Percentiles rank a stretch among this genome's conserved stretches.
Evolutionary conservation across 1,140 invertebrate species (phyloP).

Genomic region (Dinothrombium tinctorium): DNA sequence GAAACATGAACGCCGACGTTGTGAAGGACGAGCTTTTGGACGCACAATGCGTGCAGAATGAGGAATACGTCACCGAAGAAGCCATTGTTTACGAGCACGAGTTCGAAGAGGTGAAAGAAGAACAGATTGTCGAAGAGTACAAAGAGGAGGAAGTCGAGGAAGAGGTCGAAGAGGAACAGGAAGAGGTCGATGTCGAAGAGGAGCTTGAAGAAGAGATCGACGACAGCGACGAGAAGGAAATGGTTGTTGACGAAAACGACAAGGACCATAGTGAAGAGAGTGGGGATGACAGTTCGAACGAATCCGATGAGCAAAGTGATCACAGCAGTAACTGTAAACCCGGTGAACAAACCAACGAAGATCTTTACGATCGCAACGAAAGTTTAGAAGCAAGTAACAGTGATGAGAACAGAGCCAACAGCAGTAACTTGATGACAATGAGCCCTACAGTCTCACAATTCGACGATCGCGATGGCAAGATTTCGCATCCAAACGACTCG

Average conservation of each 20-base stretch:
- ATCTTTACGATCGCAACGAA: too few relatives aligned
- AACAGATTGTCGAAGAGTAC: not conserved
- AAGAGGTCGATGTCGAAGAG: not conserved
- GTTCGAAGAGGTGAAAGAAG: not conserved
- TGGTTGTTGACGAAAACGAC: not conserved
- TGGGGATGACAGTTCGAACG: not conserved
- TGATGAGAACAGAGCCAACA: too few relatives aligned
- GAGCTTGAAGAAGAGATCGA: not conserved
- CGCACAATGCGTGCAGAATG: too few relatives aligned
- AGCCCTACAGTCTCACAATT: too few relatives aligned
- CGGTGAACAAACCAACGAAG: too few relatives aligned
- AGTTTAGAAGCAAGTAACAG: too few relatives aligned
- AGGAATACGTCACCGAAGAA: not conserved
- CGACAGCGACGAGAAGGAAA: not conserved
- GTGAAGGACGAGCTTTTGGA: too few relatives aligned
- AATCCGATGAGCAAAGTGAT: not conserved
- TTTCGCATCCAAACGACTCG: too few relatives aligned
- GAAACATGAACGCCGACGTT: too few relatives aligned
- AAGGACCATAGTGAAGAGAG: not conserved
- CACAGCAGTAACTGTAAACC: not conserved
- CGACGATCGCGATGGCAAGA: not conserved
- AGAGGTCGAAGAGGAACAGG: not conserved
- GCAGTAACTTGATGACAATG: too few relatives aligned
- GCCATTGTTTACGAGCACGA: not conserved
- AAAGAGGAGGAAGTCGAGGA: not conserved